Percentiles rank a stretch among this genome's conserved stretches.
Evolutionary conservation across 37 sponge, comb jelly and placozoan genomes (phyloP).

Genomic region (Mnemiopsis leidyi): DNA sequence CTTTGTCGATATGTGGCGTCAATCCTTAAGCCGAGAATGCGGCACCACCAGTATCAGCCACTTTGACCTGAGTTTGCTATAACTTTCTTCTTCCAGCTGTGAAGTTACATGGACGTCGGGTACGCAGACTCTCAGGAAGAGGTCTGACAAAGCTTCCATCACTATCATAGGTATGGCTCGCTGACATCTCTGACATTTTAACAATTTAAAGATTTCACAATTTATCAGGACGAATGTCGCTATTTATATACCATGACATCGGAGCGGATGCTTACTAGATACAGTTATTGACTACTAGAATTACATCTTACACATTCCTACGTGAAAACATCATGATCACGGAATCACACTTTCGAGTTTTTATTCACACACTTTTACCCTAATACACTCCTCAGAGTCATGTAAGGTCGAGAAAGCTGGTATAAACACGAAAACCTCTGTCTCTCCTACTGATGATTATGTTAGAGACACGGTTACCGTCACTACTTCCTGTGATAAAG

Average conservation of each 20-base stretch:
- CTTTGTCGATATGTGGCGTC: no score
- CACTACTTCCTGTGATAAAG: conserved; percentile 24
- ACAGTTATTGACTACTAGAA: no score
- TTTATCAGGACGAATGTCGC: background rate
- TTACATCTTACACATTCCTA: no score
- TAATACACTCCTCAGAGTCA: background rate
- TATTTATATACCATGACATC: background rate
- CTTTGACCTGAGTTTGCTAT: background rate
- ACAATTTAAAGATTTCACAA: background rate
- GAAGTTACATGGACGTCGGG: background rate
- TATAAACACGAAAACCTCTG: background rate
- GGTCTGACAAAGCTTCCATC: background rate
- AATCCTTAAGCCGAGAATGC: background rate
- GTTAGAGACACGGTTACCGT: background rate
- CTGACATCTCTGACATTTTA: background rate
- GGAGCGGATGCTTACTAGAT: background rate
- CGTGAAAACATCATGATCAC: no score
- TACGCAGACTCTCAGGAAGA: background rate
- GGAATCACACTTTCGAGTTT: no score
- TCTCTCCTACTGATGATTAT: background rate
- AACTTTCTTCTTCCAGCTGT: no score
- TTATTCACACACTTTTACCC: no score
- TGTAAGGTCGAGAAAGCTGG: background rate
- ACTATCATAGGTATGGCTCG: background rate
- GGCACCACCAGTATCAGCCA: background rate